phyloP scores from a whole-genome alignment of 30 jellyfish, hydroid and myxozoan genomes.

The Aurelia aurita complex sp. Pacific region DNA sequence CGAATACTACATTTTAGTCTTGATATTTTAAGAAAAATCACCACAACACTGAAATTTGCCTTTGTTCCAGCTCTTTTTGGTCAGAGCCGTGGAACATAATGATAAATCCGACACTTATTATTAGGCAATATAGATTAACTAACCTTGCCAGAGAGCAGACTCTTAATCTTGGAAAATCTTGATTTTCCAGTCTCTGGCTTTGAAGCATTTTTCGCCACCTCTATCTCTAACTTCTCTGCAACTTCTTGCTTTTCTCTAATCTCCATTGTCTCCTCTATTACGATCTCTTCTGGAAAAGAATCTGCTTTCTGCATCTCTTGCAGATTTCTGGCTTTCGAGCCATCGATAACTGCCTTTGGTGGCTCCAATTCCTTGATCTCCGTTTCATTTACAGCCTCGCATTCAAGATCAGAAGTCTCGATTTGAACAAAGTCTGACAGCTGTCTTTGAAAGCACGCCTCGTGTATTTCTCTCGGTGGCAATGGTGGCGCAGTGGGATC shows the following conservation, averaged over 20 bases:
- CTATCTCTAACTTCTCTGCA: background rate
- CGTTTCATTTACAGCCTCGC: constrained; percentile 1
- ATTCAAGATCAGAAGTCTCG: background rate
- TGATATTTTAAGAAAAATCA: no score
- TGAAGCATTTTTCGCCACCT: background rate
- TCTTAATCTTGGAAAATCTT: constrained; percentile 32
- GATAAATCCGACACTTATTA: no score
- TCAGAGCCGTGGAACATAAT: no score
- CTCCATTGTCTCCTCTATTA: no score
- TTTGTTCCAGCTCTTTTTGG: no score
- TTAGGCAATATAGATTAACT: background rate
- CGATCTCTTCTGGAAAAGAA: no score
- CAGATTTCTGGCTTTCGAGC: no score
- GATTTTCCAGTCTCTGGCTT: constrained; percentile 10
- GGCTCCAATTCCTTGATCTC: background rate
- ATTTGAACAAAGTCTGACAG: constrained; percentile 35
- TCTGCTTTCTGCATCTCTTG: no score
- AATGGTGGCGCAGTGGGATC: constrained; percentile 35
- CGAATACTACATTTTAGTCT: no score
- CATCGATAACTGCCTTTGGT: background rate
- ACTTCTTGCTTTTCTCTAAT: background rate
- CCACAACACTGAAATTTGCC: no score
- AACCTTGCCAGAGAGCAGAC: constrained; percentile 67
- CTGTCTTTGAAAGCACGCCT: constrained; percentile 1
- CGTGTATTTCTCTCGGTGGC: constrained; percentile 40